These are phyloP conservation scores for Agrochola lychnidis DNA, from an alignment of 2,888 invertebrate genomes.

Conservation along the genomic window DNA sequence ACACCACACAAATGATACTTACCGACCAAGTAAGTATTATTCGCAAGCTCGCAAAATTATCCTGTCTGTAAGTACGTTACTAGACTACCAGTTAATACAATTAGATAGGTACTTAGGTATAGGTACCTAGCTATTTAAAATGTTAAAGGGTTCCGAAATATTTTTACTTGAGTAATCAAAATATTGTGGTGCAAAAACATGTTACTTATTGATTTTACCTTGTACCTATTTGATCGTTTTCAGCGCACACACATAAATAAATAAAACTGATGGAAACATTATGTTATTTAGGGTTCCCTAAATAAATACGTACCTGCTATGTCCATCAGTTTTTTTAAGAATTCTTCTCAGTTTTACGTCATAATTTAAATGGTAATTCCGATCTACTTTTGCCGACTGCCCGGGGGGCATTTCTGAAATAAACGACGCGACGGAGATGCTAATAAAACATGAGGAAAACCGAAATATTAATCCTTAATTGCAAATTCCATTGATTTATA, in stretches of 20 bases:
- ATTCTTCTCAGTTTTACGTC: neutral
- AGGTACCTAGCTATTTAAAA: neutral
- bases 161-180: neutral
- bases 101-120: neutral
- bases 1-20: conserved; percentile 2
- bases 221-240: neutral
- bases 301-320: no score
- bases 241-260: neutral
- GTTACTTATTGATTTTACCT: neutral
- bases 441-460: neutral
- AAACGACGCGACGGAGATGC: neutral
- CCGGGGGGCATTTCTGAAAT: neutral
- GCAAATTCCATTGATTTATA: neutral
- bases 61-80: neutral
- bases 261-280: neutral
- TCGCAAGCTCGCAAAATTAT: neutral
- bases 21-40: conserved; percentile 11
- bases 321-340: neutral
- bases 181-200: neutral
- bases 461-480: neutral
- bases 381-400: neutral
- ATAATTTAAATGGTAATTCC: neutral
- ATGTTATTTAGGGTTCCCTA: no score
- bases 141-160: neutral
- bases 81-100: neutral